Evolutionary conservation across 2,113 vertebrate genomes (phyloP), one percentile per base, ranked within the genome.

Genomic region (Istiophorus platypterus): DNA sequence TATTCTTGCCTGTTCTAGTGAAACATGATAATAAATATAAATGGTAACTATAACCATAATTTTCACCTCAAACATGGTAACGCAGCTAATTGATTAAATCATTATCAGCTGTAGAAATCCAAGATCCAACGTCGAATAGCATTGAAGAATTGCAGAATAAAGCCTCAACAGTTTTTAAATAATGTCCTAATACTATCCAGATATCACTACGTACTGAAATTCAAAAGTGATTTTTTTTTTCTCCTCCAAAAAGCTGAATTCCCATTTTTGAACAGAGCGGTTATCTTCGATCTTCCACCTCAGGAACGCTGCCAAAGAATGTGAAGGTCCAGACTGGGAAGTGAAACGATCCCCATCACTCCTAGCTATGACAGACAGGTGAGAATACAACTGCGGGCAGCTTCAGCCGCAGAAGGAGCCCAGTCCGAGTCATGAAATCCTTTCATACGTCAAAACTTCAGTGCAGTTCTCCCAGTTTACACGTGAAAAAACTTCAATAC

Each of bases 251-350:
- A 59, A 52, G 63, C 41, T 15, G 5, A 64, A 51, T 72, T 72
- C 49, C 0, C 1, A 12, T 66, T 64, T 80, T 69, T 47, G 41
- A 65, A 69, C 22, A n/a, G 41, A 13, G 10, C 2, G 1, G 11
- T 2, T 52, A 42, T 70, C 63, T 82, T 79, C 47, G 54, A 7
- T 29, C n/a, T 68, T 84, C 34, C 45, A 66, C 15, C 49, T 67
- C 31, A 7, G 22, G 41, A 76, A 18, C 37, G 15, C 27, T 5
- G 72, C 47, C 47, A 73, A 13, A 67, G 37, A 57, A 24, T 7
- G n/a, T 24, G 37, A 72, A 29, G 7, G 57, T 20, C 56, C 70
- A 72, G 56, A 74, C 56, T 41, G 47, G 66, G 49, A 27, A 24
- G 14, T 13, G 57, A 69, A 72, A 47, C 51, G 14, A 14, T 66